Evolutionary conservation across 2,113 vertebrate species (phyloP).

Genomic region (Neotragus moschatus): DNA sequence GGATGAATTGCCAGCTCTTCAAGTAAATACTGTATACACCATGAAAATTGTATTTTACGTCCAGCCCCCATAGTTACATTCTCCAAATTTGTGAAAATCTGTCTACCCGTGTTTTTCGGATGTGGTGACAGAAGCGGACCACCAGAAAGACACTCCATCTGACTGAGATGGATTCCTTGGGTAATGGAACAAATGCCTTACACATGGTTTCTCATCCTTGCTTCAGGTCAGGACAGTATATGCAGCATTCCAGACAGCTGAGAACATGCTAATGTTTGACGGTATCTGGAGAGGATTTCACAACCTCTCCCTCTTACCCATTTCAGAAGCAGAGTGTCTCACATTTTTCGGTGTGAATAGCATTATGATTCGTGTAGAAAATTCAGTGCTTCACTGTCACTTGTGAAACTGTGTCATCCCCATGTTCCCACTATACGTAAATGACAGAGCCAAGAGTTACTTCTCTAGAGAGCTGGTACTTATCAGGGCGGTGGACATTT

Average conservation of each 20-base stretch:
- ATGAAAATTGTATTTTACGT: not conserved
- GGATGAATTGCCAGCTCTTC: not conserved
- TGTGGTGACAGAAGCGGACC: constrained; percentile 15
- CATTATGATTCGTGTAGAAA: constrained; percentile 27
- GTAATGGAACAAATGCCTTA: constrained; percentile 38
- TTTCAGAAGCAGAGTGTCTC: not conserved
- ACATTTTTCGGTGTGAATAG: constrained; percentile 32
- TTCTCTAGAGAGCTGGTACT: not conserved
- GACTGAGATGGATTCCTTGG: not conserved
- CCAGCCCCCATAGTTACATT: not conserved
- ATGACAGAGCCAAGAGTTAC: not conserved
- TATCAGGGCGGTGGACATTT: not conserved
- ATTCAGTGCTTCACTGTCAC: not conserved
- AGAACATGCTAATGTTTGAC: not conserved
- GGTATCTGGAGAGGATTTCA: not conserved
- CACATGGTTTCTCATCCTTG: not conserved
- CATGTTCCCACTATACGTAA: not conserved
- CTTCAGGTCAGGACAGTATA: not conserved
- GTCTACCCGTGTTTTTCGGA: not conserved
- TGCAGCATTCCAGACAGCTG: constrained; percentile 47
- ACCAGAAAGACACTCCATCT: not conserved
- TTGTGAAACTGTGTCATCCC: not conserved
- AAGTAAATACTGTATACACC: not conserved
- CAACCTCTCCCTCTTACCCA: not conserved
- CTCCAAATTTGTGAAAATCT: not conserved